Percentiles rank a stretch among this genome's conserved stretches.
Evolutionary conservation across 2,113 vertebrate species (phyloP).

Genomic region (Etia nguti): DNA sequence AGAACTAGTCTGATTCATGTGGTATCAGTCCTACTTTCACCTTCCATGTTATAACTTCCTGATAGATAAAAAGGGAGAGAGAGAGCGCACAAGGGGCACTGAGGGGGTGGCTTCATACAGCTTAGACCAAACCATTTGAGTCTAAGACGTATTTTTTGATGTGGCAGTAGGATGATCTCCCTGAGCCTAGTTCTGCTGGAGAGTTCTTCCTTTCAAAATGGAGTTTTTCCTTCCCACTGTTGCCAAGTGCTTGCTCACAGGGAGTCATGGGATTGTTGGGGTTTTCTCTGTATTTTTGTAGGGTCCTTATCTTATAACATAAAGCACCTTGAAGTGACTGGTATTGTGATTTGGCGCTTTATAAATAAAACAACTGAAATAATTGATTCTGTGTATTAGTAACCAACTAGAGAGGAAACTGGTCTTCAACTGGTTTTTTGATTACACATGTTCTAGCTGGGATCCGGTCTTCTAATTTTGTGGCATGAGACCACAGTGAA

Average conservation of each 20-base stretch:
- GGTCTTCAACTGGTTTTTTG: background rate
- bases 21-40: background rate
- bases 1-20: background rate
- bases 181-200: background rate
- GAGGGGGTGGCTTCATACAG: background rate
- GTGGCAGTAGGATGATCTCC: background rate
- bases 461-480: background rate
- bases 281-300: background rate
- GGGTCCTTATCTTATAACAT: background rate
- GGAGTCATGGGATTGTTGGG: rapidly evolving
- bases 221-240: background rate
- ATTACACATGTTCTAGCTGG: background rate
- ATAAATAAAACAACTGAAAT: background rate
- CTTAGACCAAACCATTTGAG: background rate
- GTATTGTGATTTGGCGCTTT: background rate
- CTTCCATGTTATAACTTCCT: background rate
- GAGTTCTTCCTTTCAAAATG: background rate
- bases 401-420: background rate
- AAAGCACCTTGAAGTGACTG: background rate
- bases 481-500: background rate
- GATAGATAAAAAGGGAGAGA: background rate
- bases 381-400: background rate
- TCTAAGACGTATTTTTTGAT: background rate
- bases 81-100: rapidly evolving
- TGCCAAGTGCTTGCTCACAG: background rate